phyloP scores from a whole-genome alignment of 2,113 vertebrate species.

The Callipepla californica region DNA sequence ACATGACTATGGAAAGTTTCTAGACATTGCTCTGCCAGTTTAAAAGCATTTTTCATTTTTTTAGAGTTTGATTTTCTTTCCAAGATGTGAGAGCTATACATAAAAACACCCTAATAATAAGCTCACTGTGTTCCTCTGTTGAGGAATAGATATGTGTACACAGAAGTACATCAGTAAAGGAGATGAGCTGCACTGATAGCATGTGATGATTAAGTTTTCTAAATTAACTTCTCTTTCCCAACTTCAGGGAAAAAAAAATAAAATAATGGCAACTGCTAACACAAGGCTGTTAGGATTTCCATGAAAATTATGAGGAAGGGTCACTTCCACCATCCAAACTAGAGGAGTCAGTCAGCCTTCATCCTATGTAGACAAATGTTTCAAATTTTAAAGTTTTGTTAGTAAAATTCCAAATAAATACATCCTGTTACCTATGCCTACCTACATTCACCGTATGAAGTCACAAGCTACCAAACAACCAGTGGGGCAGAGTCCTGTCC shows the following conservation, averaged over 20 bases:
- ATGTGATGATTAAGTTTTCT: slow-evolving; percentile 9
- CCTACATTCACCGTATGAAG: not conserved
- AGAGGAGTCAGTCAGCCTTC: slow-evolving; percentile 43
- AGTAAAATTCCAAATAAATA: slow-evolving; percentile 12
- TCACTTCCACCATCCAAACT: not conserved
- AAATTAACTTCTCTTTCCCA: slow-evolving; percentile 34
- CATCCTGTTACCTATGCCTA: not conserved
- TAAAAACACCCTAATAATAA: not conserved
- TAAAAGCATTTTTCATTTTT: not conserved
- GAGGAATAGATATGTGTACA: not conserved
- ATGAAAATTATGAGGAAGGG: not conserved
- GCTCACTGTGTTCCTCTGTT: not conserved
- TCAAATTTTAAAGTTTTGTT: slow-evolving; percentile 33
- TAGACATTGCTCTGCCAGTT: not conserved
- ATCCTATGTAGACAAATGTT: not conserved
- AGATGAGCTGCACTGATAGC: not conserved
- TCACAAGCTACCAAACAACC: not conserved
- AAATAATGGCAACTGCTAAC: not conserved
- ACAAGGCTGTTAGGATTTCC: slow-evolving; percentile 41
- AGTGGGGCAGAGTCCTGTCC: not conserved
- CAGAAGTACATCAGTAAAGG: not conserved
- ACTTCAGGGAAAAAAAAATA: not conserved
- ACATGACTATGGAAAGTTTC: not conserved
- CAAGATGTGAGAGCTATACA: not conserved
- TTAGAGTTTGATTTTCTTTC: not conserved